Evolutionary conservation across 2,113 vertebrate genomes (phyloP), one percentile per base, ranked within the genome.

Genomic region (Dryoscopus gambensis): DNA sequence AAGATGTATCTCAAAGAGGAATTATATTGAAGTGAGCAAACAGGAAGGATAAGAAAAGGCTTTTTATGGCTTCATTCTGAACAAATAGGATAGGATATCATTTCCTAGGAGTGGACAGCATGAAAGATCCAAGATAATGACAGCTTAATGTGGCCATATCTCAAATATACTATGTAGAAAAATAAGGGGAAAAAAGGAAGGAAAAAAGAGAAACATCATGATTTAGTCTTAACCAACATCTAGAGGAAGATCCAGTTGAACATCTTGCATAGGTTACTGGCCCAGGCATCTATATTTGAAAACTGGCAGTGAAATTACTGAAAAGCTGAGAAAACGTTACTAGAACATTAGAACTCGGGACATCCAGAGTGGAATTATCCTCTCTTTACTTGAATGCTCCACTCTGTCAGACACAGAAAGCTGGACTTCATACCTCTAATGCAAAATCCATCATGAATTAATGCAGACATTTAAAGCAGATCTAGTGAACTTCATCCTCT

Each of bases 121-220:
- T 47, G 49, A 70, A 87, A 78, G 19, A 74, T 53, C 4, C 10
- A 70, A 63, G n/a, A 53, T 69, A 80, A 69, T 64, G 53, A 74
- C 16, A 70, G 17, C 15, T 46, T 60, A 35, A 63, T 60, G 24
- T 70, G 28, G 12, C 27, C 7, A 2, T 47, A 64, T 60, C 24
- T 85, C 47, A 70, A 68, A 49, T 15, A 31, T 11, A 31, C 13
- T 27, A 13, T 23, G 15, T 24, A 77, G 55, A 37, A 56, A 56
- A 67, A 53, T 5, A 49, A 13, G 21, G 31, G 14, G 2, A 4
- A 8, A 8, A 17, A 7, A 30, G 2, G 1, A 3, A 5, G 3
- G 2, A 33, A 22, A 8, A 6, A 10, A 14, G 6, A 47, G 5
- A 70, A 84, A 27, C 18, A 53, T 11, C 12, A 24, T 44, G 28